Evolutionary conservation across 1,140 invertebrate species (phyloP), one percentile per base, ranked within the genome.

Genomic region (Solenopsis invicta): DNA sequence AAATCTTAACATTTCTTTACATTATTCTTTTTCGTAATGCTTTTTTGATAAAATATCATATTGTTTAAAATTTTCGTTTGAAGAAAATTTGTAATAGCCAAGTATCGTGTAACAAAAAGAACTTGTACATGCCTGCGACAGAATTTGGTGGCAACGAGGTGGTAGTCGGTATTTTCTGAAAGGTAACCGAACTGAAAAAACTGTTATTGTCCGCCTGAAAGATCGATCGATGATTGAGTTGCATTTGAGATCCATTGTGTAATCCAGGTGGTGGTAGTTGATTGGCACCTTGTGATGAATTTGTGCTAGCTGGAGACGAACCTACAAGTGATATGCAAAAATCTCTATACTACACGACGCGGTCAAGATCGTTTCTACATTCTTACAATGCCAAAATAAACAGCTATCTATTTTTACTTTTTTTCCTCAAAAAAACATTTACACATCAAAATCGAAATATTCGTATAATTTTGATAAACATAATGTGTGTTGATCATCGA

Each of bases 201-300:
- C 96, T 96, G 90, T 96, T 96, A 93, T 96, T 96, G 92, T 96
- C 96, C 71, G 94, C 93, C 92, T 96, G 96, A 93, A 96, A 95
- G 89, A 96, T 94, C 56, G 95, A 95, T 84, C 94, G 93, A 89
- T 95, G 94, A 89, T 94, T 95, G 67, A 95, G 92, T 87, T 93
- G 94, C 87, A 93, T 92, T 90, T 95, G 94, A 80, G 92, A 90
- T 84, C 94, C 93, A 74, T 94, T 95, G 89, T 91, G 92, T 85
- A 94, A 87, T 87, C 94, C 94, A 69, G 94, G 93, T 86, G 94
- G 94, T 78, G 92, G 91, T 61, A 91, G 93, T 86, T 93, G 94
- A 89, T 91, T 92, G 82, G 86, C 89, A 75, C 92, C 91, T 86
- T 92, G 93, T 41, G 93, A 94, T 78, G 93, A 94, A 86, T 94